Evolutionary conservation across 2,888 invertebrate species (phyloP).

Genomic region (Mactromeris polynyma): DNA sequence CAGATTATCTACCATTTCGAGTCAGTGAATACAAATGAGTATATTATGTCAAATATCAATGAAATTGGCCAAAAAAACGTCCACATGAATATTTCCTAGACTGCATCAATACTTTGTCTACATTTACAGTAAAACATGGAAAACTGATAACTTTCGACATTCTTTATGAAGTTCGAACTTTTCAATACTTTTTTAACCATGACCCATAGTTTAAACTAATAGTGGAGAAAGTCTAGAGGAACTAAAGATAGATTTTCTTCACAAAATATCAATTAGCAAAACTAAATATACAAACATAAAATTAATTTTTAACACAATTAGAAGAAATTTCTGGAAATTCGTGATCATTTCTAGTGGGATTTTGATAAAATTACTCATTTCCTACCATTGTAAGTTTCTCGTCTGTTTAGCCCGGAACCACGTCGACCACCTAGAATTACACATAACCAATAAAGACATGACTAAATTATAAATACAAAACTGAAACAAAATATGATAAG

Average conservation of each 20-base stretch:
- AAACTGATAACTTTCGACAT: background rate
- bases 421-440: conserved; percentile 30
- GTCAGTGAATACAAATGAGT: no score
- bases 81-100: no score
- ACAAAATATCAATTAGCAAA: background rate
- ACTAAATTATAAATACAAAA: background rate
- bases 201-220: background rate
- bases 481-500: background rate
- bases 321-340: background rate
- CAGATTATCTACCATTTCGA: no score
- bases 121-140: no score
- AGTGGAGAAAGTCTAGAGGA: background rate
- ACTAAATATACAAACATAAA: background rate
- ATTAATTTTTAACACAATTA: conserved; percentile 9
- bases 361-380: background rate
- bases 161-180: conserved; percentile 2
- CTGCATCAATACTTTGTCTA: no score
- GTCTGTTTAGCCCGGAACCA: conserved; percentile 17
- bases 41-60: no score
- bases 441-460: background rate
- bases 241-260: background rate
- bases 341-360: background rate
- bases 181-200: background rate
- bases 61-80: no score
- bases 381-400: conserved; percentile 52